Conservation (phyloP, 2,888 invertebrate species). For the Serrognathus titanus region DNA sequence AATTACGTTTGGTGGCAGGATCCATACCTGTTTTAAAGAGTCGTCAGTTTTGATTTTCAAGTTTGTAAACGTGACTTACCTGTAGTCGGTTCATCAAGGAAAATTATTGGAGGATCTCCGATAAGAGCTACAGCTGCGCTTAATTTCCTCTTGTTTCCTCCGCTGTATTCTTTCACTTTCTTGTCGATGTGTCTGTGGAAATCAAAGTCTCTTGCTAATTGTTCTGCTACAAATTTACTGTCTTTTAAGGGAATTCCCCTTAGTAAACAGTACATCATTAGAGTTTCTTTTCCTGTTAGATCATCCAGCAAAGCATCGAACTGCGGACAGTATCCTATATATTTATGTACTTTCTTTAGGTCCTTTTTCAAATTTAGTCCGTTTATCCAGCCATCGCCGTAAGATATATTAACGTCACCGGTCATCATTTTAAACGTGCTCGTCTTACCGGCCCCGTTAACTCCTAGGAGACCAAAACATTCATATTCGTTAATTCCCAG, state of each 20-base stretch:
- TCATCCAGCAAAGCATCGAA: slow-evolving; percentile 57
- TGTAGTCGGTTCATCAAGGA: slow-evolving; percentile 55
- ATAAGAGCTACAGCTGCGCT: slow-evolving; percentile 56
- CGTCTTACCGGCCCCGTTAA: slow-evolving; percentile 86
- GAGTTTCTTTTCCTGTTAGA: slow-evolving; percentile 54
- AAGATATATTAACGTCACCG: slow-evolving; percentile 70
- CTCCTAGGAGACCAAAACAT: slow-evolving; percentile 74
- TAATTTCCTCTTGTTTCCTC: slow-evolving; percentile 57
- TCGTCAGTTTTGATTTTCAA: background rate
- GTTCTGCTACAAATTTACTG: slow-evolving; percentile 36
- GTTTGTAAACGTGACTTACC: slow-evolving; percentile 40
- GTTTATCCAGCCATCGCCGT: slow-evolving; percentile 66
- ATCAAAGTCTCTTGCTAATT: slow-evolving; percentile 47
- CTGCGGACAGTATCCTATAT: slow-evolving; percentile 57
- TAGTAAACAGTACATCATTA: slow-evolving; percentile 53
- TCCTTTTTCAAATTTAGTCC: slow-evolving; percentile 47
- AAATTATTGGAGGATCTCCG: slow-evolving; percentile 55
- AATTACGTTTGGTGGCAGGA: slow-evolving; percentile 72
- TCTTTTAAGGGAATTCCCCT: slow-evolving; percentile 47
- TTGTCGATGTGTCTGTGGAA: slow-evolving; percentile 49
- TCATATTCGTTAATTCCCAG: slow-evolving; percentile 61
- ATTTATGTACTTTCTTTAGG: slow-evolving; percentile 58
- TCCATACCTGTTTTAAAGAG: slow-evolving; percentile 62
- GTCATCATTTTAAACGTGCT: slow-evolving; percentile 89
- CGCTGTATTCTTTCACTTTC: slow-evolving; percentile 48